Evolutionary conservation across 1,140 invertebrate genomes (phyloP), one percentile per base, ranked within the genome.

Genomic region (Drosophila athabasca): DNA sequence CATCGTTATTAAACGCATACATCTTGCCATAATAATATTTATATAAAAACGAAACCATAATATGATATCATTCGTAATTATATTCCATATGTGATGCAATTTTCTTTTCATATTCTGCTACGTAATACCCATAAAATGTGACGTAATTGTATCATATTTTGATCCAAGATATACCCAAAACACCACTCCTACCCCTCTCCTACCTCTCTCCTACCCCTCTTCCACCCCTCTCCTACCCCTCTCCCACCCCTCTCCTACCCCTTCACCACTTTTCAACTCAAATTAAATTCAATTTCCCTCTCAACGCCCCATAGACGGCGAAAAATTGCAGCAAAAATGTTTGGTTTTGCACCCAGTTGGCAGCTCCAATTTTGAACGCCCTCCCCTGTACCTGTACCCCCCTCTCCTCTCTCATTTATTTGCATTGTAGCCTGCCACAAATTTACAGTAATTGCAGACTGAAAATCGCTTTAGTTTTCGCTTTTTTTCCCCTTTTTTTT

Each of bases 391-490:
- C 43, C 13, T n/a, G n/a, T n/a, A n/a, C 15, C 52, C 44, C 31
- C 43, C 13, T n/a, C 29, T 31, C 15, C n/a, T 7, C 41, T 11
- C 78, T 46, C 46, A 69, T 45, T 61, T 73, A 67, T 85, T 81
- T 70, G 78, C 62, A 76, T 75, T 74, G 54, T 53, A 59, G 29
- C 44, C 53, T 48, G 62, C 60, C 60, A 66, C 64, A 81, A 69
- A 74, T 85, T 73, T 77, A 54, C 48, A 69, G 73, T 84, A 84
- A 84, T 81, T 74, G 73, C 82, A 70, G 82, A 49, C 71, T 61
- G 65, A 46, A 55, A 45, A 60, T 13, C 31, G 45, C 11, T 57
- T 29, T 44, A 39, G 9, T 11, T n/a, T 31, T 53, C 50, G 48
- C 46, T 48, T 24, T 39, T n/a, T 50, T 51, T 50, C 68, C 49